Conservation (phyloP, 2,113 vertebrate species). For the Leucopsar rothschildi region DNA sequence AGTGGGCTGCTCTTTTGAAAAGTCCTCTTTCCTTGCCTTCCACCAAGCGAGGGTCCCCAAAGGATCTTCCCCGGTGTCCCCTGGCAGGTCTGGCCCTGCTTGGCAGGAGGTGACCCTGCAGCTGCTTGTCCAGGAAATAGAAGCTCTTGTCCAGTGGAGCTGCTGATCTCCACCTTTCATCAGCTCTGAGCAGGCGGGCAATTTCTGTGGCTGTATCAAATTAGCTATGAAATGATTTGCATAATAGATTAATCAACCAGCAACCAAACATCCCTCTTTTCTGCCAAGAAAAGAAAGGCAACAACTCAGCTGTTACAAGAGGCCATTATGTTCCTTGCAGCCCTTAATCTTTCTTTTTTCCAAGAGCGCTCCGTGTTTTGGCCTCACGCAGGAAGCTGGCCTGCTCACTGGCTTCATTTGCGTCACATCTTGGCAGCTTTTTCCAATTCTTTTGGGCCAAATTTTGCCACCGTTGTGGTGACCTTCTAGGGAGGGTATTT, state of each 20-base stretch:
- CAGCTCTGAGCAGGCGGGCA: neutral
- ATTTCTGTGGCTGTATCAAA: conserved; percentile 41
- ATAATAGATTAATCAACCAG: conserved; percentile 61
- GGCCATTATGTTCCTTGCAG: conserved; percentile 49
- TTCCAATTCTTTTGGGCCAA: conserved; percentile 25
- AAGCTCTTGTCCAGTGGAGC: neutral
- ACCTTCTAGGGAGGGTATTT: conserved; percentile 64
- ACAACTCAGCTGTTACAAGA: conserved; percentile 34
- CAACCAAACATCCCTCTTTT: conserved; percentile 25
- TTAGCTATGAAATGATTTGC: conserved; percentile 53
- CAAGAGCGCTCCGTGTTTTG: neutral
- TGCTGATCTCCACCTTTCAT: neutral
- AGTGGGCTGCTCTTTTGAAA: neutral
- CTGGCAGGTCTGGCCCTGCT: neutral
- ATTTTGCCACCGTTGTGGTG: conserved; percentile 50
- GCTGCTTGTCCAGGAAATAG: conserved; percentile 1
- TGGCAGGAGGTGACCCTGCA: neutral
- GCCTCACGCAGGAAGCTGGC: conserved; percentile 34
- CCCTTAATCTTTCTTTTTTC: conserved; percentile 36
- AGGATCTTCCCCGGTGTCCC: neutral
- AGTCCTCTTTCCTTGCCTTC: neutral
- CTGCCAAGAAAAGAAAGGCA: conserved; percentile 45
- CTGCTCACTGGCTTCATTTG: neutral
- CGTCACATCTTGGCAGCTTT: conserved; percentile 44
- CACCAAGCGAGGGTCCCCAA: neutral